Evolutionary conservation across 2,797 vertebrate species (phyloP).

Genomic region (Chromis chromis): DNA sequence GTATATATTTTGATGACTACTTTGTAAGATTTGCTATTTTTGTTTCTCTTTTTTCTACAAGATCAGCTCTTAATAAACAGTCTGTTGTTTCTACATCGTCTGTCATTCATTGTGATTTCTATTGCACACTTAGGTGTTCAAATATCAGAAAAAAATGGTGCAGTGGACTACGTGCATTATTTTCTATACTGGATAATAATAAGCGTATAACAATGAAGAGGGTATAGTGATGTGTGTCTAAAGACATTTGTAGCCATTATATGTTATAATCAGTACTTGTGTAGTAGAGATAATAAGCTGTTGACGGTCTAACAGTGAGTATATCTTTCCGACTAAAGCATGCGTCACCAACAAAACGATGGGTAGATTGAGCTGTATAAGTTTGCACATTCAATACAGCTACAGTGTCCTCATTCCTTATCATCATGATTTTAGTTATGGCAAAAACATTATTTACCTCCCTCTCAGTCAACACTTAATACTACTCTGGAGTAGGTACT

Average conservation of each 20-base stretch:
- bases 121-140: neutral
- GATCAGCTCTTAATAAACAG: slow-evolving; percentile 72
- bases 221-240: too few species aligned
- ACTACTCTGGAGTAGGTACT: too few species aligned
- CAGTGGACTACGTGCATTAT: neutral
- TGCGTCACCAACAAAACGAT: slow-evolving; percentile 1
- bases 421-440: neutral
- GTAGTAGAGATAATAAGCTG: neutral
- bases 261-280: neutral
- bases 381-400: slow-evolving; percentile 50
- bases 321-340: neutral
- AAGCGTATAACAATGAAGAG: too few species aligned
- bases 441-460: slow-evolving; percentile 8
- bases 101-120: slow-evolving; percentile 12
- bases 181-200: neutral
- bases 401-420: neutral
- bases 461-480: slow-evolving; percentile 1
- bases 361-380: slow-evolving; percentile 9
- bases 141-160: neutral
- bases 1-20: slow-evolving; percentile 46
- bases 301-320: slow-evolving; percentile 1
- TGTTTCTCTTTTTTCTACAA: slow-evolving; percentile 40
- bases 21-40: slow-evolving; percentile 54
- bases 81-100: slow-evolving; percentile 26
- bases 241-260: too few species aligned